Base-by-base conservation (phyloP, 2,113 vertebrate genomes). In the Pionites leucogaster region DNA sequence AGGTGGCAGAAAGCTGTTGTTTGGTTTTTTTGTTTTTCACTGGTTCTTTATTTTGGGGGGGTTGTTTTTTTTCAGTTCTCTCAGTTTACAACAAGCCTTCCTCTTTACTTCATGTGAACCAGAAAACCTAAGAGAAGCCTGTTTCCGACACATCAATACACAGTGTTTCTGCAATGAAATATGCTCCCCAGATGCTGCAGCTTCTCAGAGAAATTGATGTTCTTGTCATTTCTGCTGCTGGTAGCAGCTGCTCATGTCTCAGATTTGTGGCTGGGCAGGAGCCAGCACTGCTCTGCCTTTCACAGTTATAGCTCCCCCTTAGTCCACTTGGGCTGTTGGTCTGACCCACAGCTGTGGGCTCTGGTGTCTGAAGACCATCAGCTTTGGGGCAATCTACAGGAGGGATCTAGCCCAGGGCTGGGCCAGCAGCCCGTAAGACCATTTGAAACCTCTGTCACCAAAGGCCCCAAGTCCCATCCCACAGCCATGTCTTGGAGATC, bases 181-280 rank as follows among this genome's bases (percentile, higher is more conserved):
- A 86, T 94, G 84, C 20, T 95, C 82, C 84, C 86, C 94, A 96
- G 93, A 95, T 95, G 96, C 93, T 95, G 68, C 71, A 77, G 37
- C 70, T 95, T 92, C 94, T 93, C 71, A 55, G 53, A 85, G 49
- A 94, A 97, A 92, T 70, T 62, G 59, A 96, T 93, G 87, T 76
- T 90, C 82, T 70, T 94, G 92, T 91, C 93, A 94, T 67, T 88
- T 79, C 74, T 94, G 87, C 90, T 8, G 19, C 87, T 91, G 67
- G 78, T 93, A 95, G 90, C 93, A 95, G 94, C 92, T 95, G 93
- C 71, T 91, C 1, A 1, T 90, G 82, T 85, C 84, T 95, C 59
- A 82, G 52, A 95, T 69, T 62, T 91, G 84, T 49, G 62, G 22
- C 69, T 95, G 91, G 91, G 28, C 41, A 76, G 71, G 31, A 85